A percentile compares a stretch with the other conserved stretches of the same genome.
These are phyloP conservation scores for Drosophila buzzatii DNA, from an alignment of 2,888 invertebrate species.

Conservation along the genomic window DNA sequence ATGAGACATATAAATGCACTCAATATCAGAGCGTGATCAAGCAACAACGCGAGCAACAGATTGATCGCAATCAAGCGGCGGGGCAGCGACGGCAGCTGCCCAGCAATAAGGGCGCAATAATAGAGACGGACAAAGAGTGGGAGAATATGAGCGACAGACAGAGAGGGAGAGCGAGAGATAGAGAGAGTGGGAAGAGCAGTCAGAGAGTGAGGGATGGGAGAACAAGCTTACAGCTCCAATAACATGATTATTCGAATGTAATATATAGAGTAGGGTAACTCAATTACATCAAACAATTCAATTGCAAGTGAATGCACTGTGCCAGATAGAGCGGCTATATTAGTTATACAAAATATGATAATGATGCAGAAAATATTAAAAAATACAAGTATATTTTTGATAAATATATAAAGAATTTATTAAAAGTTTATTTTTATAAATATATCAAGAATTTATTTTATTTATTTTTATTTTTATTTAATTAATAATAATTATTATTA, in stretches of 20 bases:
- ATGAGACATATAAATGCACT: conserved; percentile 46
- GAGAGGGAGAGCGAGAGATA: neutral
- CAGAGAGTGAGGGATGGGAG: neutral
- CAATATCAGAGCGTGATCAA: conserved; percentile 57
- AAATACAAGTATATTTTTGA: too few species aligned
- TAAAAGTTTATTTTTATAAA: too few species aligned
- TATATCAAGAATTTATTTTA: too few species aligned
- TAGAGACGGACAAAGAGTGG: neutral
- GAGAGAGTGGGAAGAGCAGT: neutral
- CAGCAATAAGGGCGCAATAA: conserved; percentile 17
- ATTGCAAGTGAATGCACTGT: neutral
- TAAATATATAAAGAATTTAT: too few species aligned
- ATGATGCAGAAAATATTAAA: too few species aligned
- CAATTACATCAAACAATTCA: conserved; percentile 3
- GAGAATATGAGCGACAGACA: too few species aligned
- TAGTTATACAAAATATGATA: too few species aligned
- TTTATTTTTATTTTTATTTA: too few species aligned
- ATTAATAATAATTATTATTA: too few species aligned
- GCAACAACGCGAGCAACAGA: conserved; percentile 26
- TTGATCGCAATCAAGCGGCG: conserved; percentile 40
- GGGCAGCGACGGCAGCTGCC: conserved; percentile 12
- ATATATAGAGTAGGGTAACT: neutral
- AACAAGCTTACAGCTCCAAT: neutral
- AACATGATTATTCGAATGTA: conserved; percentile 1
- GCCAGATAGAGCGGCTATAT: neutral